Evolutionary conservation across 2,113 vertebrate species (phyloP), one percentile per base, ranked within the genome.

Genomic region (Apistogramma diplotaenia): DNA sequence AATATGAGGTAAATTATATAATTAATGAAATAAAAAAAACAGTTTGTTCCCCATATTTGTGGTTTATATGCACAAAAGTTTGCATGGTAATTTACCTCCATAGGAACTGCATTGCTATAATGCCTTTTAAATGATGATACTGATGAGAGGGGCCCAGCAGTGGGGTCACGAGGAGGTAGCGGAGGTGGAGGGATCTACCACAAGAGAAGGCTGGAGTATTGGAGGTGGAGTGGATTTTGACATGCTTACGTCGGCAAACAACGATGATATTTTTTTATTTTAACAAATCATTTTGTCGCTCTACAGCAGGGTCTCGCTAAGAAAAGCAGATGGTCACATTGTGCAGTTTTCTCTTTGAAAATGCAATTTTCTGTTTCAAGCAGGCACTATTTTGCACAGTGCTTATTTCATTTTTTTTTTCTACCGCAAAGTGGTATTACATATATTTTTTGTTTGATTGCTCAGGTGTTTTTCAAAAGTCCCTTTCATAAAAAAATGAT

Each of bases 361-460:
- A 76, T 19, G n/a, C 40, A 74, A 72, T 74, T 71, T 76, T 79
- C 46, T 61, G 15, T 86, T 76, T 6, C 12, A 59, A 79, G 12
- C 65, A 57, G 81, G 9, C 43, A 37, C 29, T 70, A 58, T 86
- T 87, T 85, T 85, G 61, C 40, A 8, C 72, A 79, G 62, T 51
- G 62, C 73, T 80, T 76, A 74, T 89, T 89, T 81, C 19, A 57
- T 90, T 86, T 82, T 87, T 73, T 79, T 49, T 67, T 21, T 11
- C 55, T 35, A 46, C 25, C 74, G 40, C 74, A 72, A 61, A 83
- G 83, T 72, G n/a, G 54, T 79, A 79, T 57, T 78, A 85, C 87
- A 87, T 85, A 76, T 71, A 87, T 90, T 94, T 94, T 89, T 71
- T 78, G 74, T 89, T 93, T 85, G 76, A 94, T 86, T 90, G 91